These are phyloP conservation scores for Zoanthus sociatus DNA, from an alignment of 92 coral and sea anemone genomes.

Conservation along the genomic window DNA sequence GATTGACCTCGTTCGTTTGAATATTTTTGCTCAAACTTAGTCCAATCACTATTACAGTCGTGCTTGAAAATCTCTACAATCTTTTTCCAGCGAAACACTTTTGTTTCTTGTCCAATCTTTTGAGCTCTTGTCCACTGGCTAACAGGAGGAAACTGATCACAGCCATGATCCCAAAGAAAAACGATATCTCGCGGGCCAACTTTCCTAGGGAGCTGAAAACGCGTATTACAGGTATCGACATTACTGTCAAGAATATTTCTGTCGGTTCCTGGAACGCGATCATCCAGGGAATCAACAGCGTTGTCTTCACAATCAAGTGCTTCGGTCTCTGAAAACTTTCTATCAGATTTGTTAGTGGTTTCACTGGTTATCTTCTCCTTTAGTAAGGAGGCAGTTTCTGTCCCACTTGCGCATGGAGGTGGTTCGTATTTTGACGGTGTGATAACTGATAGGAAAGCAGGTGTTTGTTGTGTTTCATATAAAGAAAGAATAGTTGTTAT, in stretches of 20 bases:
- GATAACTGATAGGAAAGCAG: constrained; percentile 76
- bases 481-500: constrained; percentile 94
- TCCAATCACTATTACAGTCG: constrained; percentile 89
- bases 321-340: constrained; percentile 28
- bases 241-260: constrained; percentile 52
- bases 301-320: constrained; percentile 42
- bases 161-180: constrained; percentile 96
- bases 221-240: constrained; percentile 59
- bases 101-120: constrained; percentile 98
- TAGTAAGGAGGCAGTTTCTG: background rate
- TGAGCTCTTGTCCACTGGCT: constrained; percentile 97
- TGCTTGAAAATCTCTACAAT: constrained; percentile 91
- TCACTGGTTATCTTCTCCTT: constrained; percentile 10
- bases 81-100: constrained; percentile 98
- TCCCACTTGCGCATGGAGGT: background rate
- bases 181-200: constrained; percentile 96
- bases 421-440: constrained; percentile 51
- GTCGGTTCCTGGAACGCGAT: constrained; percentile 40
- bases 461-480: constrained; percentile 95
- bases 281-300: constrained; percentile 37
- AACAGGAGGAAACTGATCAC: constrained; percentile 95
- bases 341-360: background rate
- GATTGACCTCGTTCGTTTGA: constrained; percentile 87
- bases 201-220: constrained; percentile 95
- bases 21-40: constrained; percentile 76